A percentile compares a stretch with the other conserved stretches of the same genome.
Evolutionary conservation across 2,113 vertebrate species (phyloP).

Genomic region (Plectropomus leopardus): DNA sequence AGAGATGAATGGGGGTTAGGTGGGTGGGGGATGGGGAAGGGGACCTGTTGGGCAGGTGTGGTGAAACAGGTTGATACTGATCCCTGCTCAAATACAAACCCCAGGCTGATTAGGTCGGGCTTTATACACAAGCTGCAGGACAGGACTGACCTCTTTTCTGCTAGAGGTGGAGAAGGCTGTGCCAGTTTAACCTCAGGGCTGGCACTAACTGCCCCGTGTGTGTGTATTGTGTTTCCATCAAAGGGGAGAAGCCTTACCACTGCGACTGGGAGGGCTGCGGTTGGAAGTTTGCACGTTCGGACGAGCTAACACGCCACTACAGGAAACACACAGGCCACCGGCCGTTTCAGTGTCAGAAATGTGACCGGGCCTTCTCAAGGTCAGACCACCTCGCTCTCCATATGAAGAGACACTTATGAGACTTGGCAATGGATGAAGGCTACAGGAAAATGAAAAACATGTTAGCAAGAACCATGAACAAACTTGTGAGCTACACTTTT

Average conservation of each 20-base stretch:
- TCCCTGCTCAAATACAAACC: slow-evolving; percentile 76
- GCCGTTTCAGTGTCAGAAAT: slow-evolving; percentile 98
- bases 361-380: slow-evolving; percentile 97
- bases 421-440: slow-evolving; percentile 46
- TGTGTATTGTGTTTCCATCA: slow-evolving; percentile 68
- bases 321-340: slow-evolving; percentile 98
- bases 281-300: slow-evolving; percentile 98
- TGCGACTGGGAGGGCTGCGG: slow-evolving; percentile 99
- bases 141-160: slow-evolving; percentile 73
- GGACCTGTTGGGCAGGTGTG: slow-evolving; percentile 71
- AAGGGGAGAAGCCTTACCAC: slow-evolving; percentile 99
- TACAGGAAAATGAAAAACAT: slow-evolving; percentile 4
- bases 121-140: slow-evolving; percentile 61
- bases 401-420: slow-evolving; percentile 98
- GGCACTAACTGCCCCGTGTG: slow-evolving; percentile 61
- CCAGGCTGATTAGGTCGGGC: slow-evolving; percentile 36
- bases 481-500: slow-evolving; percentile 52
- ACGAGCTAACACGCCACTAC: slow-evolving; percentile 99
- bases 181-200: slow-evolving; percentile 52
- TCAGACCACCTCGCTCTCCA: slow-evolving; percentile 98
- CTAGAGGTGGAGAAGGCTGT: slow-evolving; percentile 39
- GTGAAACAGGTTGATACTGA: slow-evolving; percentile 75
- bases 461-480: slow-evolving; percentile 56
- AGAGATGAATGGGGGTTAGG: slow-evolving; percentile 31
- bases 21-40: slow-evolving; percentile 45